Evolutionary conservation across 2,888 invertebrate genomes (phyloP).

Genomic region (Pheosia tremula): DNA sequence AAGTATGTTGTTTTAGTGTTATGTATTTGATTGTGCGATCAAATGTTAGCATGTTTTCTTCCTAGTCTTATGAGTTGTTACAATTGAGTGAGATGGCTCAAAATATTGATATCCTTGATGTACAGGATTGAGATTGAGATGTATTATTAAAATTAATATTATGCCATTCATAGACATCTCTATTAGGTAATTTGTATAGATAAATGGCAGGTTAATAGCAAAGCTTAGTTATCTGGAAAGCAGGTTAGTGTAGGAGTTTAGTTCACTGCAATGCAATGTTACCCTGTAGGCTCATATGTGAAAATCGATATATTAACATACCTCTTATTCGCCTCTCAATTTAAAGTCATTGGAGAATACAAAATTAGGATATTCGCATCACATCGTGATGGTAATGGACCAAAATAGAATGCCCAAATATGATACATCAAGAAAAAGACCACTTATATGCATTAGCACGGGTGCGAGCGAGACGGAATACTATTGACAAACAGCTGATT

Average conservation of each 20-base stretch:
- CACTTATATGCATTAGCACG: constrained; percentile 51
- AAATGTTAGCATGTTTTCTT: too few relatives aligned
- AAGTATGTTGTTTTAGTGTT: too few relatives aligned
- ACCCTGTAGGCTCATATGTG: background rate
- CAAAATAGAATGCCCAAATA: constrained; percentile 84
- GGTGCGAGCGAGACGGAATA: constrained; percentile 65
- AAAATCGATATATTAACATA: constrained; percentile 41
- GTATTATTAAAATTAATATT: constrained; percentile 4
- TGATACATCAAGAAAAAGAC: constrained; percentile 70
- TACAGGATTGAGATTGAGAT: too few relatives aligned
- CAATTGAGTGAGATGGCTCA: too few relatives aligned
- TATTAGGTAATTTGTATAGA: constrained; percentile 1
- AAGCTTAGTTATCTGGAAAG: constrained; percentile 6
- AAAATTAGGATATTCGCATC: constrained; percentile 76
- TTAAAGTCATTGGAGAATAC: constrained; percentile 65
- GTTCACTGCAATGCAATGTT: constrained; percentile 8
- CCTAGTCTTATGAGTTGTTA: too few relatives aligned
- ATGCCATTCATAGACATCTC: background rate
- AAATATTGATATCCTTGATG: too few relatives aligned
- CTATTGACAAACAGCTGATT: constrained; percentile 82
- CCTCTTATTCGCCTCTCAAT: constrained; percentile 61
- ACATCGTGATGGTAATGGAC: constrained; percentile 82
- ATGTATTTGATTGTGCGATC: too few relatives aligned
- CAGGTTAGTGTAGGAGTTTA: constrained; percentile 26
- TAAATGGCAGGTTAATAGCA: background rate